Base-by-base conservation (phyloP, 2,113 vertebrate species). In the Phodopus roborovskii region DNA sequence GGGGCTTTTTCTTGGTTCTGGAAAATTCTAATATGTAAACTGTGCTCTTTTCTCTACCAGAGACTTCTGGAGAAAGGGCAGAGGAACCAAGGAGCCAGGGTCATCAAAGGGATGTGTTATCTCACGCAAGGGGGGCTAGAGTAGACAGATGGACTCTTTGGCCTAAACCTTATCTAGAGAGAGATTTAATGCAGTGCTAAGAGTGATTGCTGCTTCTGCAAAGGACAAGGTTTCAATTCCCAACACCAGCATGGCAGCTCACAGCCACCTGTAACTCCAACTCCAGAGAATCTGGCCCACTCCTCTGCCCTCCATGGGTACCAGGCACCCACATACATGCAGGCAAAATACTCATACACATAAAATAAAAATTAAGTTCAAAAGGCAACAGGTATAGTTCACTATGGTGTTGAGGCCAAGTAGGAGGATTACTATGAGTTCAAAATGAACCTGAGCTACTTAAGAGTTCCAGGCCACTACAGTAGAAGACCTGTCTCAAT, bases 61-160 rank as follows among this genome's bases (percentile, higher is more conserved):
- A 5, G 60, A 64, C 92, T 94, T 62, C 91, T 88, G 74, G 68
- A 28, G 94, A 48, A 95, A 96, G 45, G 17, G 50, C 60, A 79
- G 66, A 93, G 84, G 45, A 75, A 24, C 53, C n/a, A 39, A 30
- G 33, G 30, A 75, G 48, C 85, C 26, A 88, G 15, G 91, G 42
- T 56, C 64, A 94, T 74, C 71, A 90, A 94, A 92, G 33, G 70
- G 58, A 68, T 16, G 48, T 30, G n/a, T n/a, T 94, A 16, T 90
- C 87, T 89, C 53, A 79, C 28, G 6, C 58, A 66, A 62, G 71
- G 88, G n/a, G 22, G 87, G 15, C 64, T 42, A 74, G 70, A 90
- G 16, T 73, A 78, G 82, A 97, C 39, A 64, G 82, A 62, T 96
- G 91, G 45, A 45, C 45, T 90, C 45, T 94, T 94, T 96, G 91